Base-by-base conservation (phyloP, 1,140 invertebrate genomes). In the Uloborus diversus region DNA sequence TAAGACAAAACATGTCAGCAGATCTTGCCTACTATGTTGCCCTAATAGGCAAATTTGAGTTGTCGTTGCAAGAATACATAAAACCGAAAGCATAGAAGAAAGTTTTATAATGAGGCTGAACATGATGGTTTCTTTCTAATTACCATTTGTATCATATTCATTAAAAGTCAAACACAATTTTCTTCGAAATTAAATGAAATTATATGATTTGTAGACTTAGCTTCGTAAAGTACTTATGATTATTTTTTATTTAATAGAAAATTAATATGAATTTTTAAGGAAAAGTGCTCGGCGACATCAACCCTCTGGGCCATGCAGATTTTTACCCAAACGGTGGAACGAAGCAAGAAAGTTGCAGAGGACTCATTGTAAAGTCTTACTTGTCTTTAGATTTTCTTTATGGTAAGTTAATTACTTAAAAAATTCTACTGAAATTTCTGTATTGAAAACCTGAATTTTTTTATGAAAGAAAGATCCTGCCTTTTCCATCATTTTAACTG, bases 261-360 rank as follows among this genome's bases (percentile, higher is more conserved):
- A 20, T 1, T 42, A 25, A 4, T 42, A 42, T 42, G 28, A 17
- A 2, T 0, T n/a, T 51, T 35, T 3, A 11, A 76, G 73, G 73
- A 14, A 49, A 65, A 27, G 61, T 23, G 7, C 20, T 76, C 1
- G 73, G 73, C 23, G 73, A 76, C 37, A 76, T 76, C 7, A 76
- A 76, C 28, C 73, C 73, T 7, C 28, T 76, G 47, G 73, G 73
- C 2, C 73, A 76, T 37, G 73, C 61, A 3, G 73, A 76, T 20
- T 76, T 76, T 49, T 76, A 76, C 42, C 73, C 73, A n/a, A 76
- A 76, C 23, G 73, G 73, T 11, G 73, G 73, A n/a, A 14, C 32
- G 0, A n/a, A 53, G 0, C 73, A 76, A 56, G 42, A 53, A 11
- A 56, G 73, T 20, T 76, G 73, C 23, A 23, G 47, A 20, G 30